Percentiles rank a stretch among this genome's conserved stretches.
Evolutionary conservation across 1,140 invertebrate species (phyloP).

Genomic region (Brachystomella parvula): DNA sequence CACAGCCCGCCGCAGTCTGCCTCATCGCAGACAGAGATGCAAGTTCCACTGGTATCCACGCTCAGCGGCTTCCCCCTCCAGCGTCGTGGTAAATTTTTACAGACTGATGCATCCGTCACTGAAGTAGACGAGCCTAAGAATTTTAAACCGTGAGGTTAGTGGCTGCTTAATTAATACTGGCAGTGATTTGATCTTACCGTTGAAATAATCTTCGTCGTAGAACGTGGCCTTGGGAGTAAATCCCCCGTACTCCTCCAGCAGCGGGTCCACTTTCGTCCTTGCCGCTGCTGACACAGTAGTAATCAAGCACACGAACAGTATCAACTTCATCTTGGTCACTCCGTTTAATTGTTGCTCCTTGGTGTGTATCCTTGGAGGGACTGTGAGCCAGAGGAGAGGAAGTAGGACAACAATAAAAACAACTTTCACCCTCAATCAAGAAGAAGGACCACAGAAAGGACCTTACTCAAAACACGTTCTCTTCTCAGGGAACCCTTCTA

Average conservation of each 20-base stretch:
- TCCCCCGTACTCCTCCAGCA: not conserved
- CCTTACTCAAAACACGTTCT: too few species aligned
- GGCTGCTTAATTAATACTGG: not conserved
- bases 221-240: not conserved
- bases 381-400: not conserved
- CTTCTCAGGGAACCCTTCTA: too few species aligned
- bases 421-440: not conserved
- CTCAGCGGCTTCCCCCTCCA: not conserved
- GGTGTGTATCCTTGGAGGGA: too few species aligned
- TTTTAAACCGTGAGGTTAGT: not conserved
- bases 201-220: constrained; percentile 3
- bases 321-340: too few species aligned
- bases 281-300: too few species aligned
- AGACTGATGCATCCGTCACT: not conserved
- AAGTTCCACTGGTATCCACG: not conserved
- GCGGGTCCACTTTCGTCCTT: not conserved
- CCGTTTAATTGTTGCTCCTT: too few species aligned
- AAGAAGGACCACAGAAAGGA: not conserved
- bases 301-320: too few species aligned
- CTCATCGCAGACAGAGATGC: not conserved
- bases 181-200: not conserved
- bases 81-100: not conserved
- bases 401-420: not conserved
- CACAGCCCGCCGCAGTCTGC: not conserved
- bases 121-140: not conserved